A percentile compares a stretch with the other conserved stretches of the same genome.
Conservation (phyloP, 2,113 vertebrate genomes). For the Leptosomus discolor region DNA sequence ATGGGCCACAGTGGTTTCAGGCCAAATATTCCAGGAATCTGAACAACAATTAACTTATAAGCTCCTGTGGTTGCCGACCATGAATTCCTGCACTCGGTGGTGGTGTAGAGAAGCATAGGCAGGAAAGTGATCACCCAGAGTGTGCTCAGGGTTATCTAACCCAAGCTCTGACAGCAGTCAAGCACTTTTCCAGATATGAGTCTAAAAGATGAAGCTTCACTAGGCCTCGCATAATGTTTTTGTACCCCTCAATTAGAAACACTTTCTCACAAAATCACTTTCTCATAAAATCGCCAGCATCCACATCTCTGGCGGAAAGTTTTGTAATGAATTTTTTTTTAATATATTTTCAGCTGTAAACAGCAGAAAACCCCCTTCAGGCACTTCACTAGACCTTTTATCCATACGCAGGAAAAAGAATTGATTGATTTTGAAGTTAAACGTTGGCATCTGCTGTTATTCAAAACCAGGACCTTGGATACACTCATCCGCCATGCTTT, state of each 20-base stretch:
- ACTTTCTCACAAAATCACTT: not conserved
- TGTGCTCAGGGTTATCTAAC: not conserved
- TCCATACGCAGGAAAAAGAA: slow-evolving; percentile 78
- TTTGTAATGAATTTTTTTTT: slow-evolving; percentile 63
- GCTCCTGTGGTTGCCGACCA: not conserved
- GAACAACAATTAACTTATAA: not conserved
- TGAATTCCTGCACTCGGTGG: fast-evolving
- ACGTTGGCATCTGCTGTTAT: slow-evolving; percentile 85
- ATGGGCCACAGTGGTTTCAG: not conserved
- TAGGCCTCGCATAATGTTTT: not conserved
- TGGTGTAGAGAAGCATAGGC: not conserved
- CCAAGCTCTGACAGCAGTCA: not conserved
- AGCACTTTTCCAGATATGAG: not conserved
- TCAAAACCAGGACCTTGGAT: slow-evolving; percentile 82
- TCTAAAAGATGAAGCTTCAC: not conserved
- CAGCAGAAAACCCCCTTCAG: slow-evolving; percentile 77
- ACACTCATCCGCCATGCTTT: slow-evolving; percentile 71
- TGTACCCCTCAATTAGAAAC: not conserved
- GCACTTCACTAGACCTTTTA: slow-evolving; percentile 81
- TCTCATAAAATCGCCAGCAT: not conserved
- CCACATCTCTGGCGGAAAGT: slow-evolving; percentile 57
- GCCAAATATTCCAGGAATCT: not conserved
- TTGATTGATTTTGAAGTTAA: slow-evolving; percentile 87
- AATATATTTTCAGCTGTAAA: slow-evolving; percentile 71
- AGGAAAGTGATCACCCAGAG: not conserved